Conservation (phyloP, 2,888 invertebrate species). For the Drosophila basisetae region DNA sequence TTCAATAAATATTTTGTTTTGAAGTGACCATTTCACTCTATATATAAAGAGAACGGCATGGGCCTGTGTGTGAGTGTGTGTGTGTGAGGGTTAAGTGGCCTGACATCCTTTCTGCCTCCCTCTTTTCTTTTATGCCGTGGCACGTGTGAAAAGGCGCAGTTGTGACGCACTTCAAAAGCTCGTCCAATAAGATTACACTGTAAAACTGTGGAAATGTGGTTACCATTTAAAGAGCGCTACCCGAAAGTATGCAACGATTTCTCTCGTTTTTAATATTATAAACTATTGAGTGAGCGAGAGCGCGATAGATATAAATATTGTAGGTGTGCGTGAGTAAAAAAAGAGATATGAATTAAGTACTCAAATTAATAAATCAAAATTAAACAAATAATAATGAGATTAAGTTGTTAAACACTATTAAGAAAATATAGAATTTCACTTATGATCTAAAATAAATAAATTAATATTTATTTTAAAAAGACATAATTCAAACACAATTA, state of each 20-base stretch:
- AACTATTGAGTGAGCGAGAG: not conserved
- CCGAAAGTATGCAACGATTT: slow-evolving; percentile 58
- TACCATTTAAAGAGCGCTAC: slow-evolving; percentile 25
- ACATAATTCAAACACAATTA: not conserved
- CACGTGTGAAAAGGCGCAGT: slow-evolving; percentile 71
- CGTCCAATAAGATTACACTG: slow-evolving; percentile 38
- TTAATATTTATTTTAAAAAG: not conserved
- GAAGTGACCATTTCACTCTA: slow-evolving; percentile 58
- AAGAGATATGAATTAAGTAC: not conserved
- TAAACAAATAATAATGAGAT: not conserved
- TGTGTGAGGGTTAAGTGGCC: slow-evolving; percentile 63
- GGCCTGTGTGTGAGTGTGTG: slow-evolving; percentile 9
- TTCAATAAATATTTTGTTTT: slow-evolving; percentile 80
- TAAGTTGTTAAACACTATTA: not conserved
- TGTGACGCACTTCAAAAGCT: slow-evolving; percentile 35
- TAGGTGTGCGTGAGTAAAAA: not conserved
- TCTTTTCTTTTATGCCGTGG: slow-evolving; percentile 25
- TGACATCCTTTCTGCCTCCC: slow-evolving; percentile 16
- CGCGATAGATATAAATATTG: not conserved
- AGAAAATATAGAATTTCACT: not conserved
- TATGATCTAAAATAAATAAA: not conserved
- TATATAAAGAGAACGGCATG: slow-evolving; percentile 19
- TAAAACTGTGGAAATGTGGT: slow-evolving; percentile 17
- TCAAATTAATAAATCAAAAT: not conserved
- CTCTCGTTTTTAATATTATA: not conserved